Conservation (phyloP, 1,140 invertebrate species). For the Aphelenchoides besseyi region DNA sequence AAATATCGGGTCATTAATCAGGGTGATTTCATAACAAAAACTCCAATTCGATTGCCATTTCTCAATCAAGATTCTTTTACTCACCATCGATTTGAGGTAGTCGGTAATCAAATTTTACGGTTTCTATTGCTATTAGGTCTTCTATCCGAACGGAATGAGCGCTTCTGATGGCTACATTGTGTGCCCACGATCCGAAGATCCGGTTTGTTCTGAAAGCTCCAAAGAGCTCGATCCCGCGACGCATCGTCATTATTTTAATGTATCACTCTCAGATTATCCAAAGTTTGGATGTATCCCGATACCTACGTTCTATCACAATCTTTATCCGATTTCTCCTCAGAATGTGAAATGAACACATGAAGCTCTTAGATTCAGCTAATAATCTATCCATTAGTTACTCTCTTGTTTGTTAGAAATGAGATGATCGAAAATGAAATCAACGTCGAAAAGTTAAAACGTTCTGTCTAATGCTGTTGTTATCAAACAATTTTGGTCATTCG, state of each 20-base stretch:
- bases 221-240: neutral
- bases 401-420: no score
- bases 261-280: neutral
- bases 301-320: neutral
- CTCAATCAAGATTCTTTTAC: constrained; percentile 29
- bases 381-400: no score
- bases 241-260: constrained; percentile 11
- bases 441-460: no score
- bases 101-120: neutral
- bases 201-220: neutral
- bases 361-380: no score
- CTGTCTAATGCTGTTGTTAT: no score
- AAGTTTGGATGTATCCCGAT: neutral
- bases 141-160: constrained; percentile 17
- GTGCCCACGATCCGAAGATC: constrained; percentile 15
- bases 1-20: constrained; percentile 44
- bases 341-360: no score
- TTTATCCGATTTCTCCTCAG: no score
- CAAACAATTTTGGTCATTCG: no score
- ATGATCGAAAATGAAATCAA: no score
- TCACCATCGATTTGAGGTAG: constrained; percentile 48
- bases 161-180: neutral
- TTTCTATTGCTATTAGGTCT: neutral
- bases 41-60: constrained; percentile 28
- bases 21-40: constrained; percentile 38